Evolutionary conservation across 2,888 invertebrate genomes (phyloP), one percentile per base, ranked within the genome.

Genomic region (Drosophila paranaensis): DNA sequence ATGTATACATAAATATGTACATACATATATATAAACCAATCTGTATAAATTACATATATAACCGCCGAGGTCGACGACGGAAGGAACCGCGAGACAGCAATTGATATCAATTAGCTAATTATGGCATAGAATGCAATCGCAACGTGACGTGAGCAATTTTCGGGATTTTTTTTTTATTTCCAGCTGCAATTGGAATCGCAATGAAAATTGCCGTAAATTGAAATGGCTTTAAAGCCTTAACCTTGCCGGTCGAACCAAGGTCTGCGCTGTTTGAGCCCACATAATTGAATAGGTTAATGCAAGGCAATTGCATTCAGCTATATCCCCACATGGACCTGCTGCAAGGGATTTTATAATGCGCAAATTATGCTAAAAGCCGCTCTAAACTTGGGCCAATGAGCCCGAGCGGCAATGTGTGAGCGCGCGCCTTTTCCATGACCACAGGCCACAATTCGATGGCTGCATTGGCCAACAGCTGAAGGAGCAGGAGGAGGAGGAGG

Each of bases 21-120:
- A 25, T 25, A 37, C 14, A 53, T 25, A 67, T 69, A 60, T 30
- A n/a, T n/a, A 45, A 20, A 13, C 13, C 20, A 16, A 50, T 50
- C 33, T n/a, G 6, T 16, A 20, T 51, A 20, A 11, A 20, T 35
- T 67, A 56, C 43, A 35, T n/a, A 48, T 6, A 42, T 25, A 48
- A 55, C 54, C 65, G 48, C 66, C 10, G 11, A 20, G 39, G 55
- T 20, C 53, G 20, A 20, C 40, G 16, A 3, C 6, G 3, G 2
- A 30, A 30, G 27, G 16, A 51, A 30, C 54, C 60, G 20, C 60
- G 27, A 20, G 14, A 14, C 42, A 16, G 68, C 74, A 74, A 82
- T 76, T 80, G 74, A 85, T 82, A 82, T 78, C 89, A 86, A 86
- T 86, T 86, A 88, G 82, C 89, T 89, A 88, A 86, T 89, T 89